Conservation (phyloP, 2,113 vertebrate genomes). For the Amblyornis subalaris region DNA sequence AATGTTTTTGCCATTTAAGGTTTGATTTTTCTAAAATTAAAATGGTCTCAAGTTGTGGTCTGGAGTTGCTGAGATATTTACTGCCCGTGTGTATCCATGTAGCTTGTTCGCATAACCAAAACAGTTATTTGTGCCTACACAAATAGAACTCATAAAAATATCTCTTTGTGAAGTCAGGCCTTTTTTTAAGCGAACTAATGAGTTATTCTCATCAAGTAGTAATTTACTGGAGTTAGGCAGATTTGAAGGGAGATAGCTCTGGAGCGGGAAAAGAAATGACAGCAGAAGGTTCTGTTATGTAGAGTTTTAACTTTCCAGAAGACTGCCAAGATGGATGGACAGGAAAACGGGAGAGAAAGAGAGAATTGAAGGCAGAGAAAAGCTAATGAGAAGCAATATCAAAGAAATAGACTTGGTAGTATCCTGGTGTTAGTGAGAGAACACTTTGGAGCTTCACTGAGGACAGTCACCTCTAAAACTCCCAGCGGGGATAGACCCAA, state of each 20-base stretch:
- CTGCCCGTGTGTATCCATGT: neutral
- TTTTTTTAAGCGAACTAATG: conserved; percentile 23
- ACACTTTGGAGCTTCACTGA: neutral
- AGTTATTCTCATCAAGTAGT: conserved; percentile 23
- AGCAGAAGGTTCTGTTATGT: neutral
- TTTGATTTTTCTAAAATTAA: conserved; percentile 33
- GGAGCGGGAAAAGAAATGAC: neutral
- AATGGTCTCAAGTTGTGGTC: neutral
- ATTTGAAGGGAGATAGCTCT: neutral
- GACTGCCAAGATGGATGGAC: neutral
- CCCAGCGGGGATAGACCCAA: neutral
- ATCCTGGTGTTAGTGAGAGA: neutral
- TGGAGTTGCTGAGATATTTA: neutral
- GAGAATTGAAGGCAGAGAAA: neutral
- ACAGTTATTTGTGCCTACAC: neutral
- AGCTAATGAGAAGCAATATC: neutral
- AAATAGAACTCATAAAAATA: conserved; percentile 44
- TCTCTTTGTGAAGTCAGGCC: conserved; percentile 2
- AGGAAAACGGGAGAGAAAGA: neutral
- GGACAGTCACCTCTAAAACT: neutral
- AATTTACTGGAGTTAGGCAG: neutral
- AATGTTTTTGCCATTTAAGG: conserved; percentile 22
- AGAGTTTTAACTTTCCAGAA: neutral
- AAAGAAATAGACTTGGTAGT: neutral
- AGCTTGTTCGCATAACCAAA: neutral